Conservation (phyloP, 2,113 vertebrate genomes). For the Jaculus jaculus region DNA sequence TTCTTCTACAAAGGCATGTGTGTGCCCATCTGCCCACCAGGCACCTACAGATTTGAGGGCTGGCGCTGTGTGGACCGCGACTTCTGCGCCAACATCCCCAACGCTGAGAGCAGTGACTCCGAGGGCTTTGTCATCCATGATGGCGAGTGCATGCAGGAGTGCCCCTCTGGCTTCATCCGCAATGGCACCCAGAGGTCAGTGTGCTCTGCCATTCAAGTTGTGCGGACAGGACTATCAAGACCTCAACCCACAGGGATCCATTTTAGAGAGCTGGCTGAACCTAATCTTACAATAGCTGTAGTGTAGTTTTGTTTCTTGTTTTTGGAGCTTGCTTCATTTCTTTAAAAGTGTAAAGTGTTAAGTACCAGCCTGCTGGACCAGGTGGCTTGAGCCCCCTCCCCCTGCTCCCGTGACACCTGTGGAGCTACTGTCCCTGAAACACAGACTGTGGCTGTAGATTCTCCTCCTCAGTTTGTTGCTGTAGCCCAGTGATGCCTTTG, state of each 20-base stretch:
- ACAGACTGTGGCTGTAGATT: neutral
- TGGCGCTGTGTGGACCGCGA: constrained; percentile 97
- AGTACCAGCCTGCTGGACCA: neutral
- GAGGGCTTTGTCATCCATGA: constrained; percentile 95
- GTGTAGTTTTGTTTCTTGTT: neutral
- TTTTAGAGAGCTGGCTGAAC: fast-evolving
- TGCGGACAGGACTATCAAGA: fast-evolving
- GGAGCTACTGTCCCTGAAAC: too few species aligned
- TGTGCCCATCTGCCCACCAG: constrained; percentile 90
- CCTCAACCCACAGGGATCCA: neutral
- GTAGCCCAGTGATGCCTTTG: neutral
- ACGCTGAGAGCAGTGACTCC: constrained; percentile 83
- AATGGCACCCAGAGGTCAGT: constrained; percentile 92
- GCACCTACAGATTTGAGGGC: constrained; percentile 96
- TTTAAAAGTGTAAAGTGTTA: neutral
- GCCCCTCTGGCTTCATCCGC: constrained; percentile 95
- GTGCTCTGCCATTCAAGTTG: fast-evolving
- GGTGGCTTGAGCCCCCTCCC: neutral
- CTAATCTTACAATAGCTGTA: neutral
- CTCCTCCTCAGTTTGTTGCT: too few species aligned
- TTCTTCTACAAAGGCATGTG: constrained; percentile 92
- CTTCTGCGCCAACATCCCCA: constrained; percentile 90
- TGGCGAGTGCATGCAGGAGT: constrained; percentile 95
- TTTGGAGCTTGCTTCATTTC: neutral
- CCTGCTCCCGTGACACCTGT: neutral